phyloP scores from a whole-genome alignment of 1,140 invertebrate species.

The Nymphalis io region DNA sequence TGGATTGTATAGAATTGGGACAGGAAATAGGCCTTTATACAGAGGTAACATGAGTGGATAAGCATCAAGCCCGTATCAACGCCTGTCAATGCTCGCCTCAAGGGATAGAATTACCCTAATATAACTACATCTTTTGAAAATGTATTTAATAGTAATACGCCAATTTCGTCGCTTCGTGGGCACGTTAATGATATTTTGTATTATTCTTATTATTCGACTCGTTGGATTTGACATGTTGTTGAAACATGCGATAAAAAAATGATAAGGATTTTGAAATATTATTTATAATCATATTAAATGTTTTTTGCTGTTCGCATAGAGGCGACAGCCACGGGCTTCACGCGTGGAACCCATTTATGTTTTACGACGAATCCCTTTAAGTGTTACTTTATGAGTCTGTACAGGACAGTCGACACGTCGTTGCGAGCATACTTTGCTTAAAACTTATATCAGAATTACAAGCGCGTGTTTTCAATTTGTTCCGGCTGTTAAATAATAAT shows the following conservation, averaged over 20 bases:
- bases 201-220: neutral
- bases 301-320: no score
- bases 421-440: no score
- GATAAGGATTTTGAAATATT: no score
- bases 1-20: neutral
- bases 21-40: slow-evolving; percentile 7
- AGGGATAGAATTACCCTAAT: slow-evolving; percentile 23
- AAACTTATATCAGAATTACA: no score
- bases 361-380: no score
- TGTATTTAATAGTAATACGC: slow-evolving; percentile 23
- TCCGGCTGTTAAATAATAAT: no score
- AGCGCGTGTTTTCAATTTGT: no score
- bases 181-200: slow-evolving; percentile 12
- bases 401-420: no score
- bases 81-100: slow-evolving; percentile 33
- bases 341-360: no score
- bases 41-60: slow-evolving; percentile 32
- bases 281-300: no score
- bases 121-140: slow-evolving; percentile 24
- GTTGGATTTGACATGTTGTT: neutral
- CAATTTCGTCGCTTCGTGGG: slow-evolving; percentile 20
- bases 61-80: slow-evolving; percentile 41
- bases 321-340: no score
- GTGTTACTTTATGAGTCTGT: no score
- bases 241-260: neutral